Conservation (phyloP, 2,888 invertebrate species). For the Parelbella ahira region DNA sequence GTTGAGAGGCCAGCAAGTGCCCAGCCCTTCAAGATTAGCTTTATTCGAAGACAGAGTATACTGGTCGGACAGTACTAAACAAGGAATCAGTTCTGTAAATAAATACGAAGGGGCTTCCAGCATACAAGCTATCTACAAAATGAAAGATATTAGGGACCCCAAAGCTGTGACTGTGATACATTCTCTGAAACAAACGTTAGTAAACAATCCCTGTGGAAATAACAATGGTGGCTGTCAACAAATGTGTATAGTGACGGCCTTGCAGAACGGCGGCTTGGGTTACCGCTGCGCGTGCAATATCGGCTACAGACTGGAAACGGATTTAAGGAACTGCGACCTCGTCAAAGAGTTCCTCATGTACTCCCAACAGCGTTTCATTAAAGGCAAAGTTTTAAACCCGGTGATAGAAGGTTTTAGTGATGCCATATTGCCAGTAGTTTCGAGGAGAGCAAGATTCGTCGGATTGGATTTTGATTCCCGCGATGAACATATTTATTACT, state of each 20-base stretch:
- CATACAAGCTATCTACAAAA: constrained; percentile 89
- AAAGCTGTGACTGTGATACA: constrained; percentile 92
- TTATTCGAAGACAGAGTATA: constrained; percentile 92
- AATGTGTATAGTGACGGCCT: constrained; percentile 94
- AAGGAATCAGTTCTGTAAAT: constrained; percentile 92
- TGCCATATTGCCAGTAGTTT: constrained; percentile 96
- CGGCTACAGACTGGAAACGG: constrained; percentile 88
- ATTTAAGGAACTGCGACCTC: constrained; percentile 88
- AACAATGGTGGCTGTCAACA: constrained; percentile 96
- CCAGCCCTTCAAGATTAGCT: constrained; percentile 90
- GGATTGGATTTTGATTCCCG: constrained; percentile 96
- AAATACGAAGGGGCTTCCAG: constrained; percentile 90
- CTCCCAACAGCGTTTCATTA: constrained; percentile 96
- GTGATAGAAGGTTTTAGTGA: constrained; percentile 95
- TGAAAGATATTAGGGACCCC: constrained; percentile 89
- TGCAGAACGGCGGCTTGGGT: constrained; percentile 86
- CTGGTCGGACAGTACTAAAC: constrained; percentile 96
- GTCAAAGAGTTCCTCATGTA: constrained; percentile 96
- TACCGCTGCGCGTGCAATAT: constrained; percentile 96
- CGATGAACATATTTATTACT: constrained; percentile 96
- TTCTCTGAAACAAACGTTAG: constrained; percentile 86
- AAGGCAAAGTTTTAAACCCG: constrained; percentile 94
- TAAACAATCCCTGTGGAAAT: constrained; percentile 90
- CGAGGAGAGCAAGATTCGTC: constrained; percentile 94
- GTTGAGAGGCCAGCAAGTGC: constrained; percentile 90